Conservation (phyloP, 37 sponge, comb jelly and placozoan species). For the Lycopodina hypogea region DNA sequence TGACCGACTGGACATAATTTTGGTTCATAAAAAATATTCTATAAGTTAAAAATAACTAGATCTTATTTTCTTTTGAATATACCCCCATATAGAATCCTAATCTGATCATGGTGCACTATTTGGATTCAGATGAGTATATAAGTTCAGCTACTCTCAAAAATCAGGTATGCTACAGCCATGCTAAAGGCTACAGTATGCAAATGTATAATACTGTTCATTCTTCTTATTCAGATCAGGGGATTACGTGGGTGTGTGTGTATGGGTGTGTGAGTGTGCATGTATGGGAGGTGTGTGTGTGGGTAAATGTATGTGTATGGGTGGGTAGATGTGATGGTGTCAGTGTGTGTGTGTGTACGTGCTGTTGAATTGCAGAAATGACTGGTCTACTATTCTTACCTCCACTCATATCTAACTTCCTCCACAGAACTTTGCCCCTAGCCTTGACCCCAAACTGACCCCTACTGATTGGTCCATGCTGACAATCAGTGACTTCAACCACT, state of each 20-base stretch:
- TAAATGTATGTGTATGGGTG: neutral
- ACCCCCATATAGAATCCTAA: constrained; percentile 35
- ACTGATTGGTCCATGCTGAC: constrained; percentile 26
- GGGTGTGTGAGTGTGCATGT: neutral
- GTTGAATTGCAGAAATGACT: neutral
- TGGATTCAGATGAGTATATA: constrained; percentile 5
- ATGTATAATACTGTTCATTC: no score
- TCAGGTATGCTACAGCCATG: no score
- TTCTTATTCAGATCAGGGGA: no score
- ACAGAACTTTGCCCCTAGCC: neutral
- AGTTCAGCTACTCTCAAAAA: neutral
- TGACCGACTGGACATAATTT: no score
- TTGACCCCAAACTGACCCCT: constrained; percentile 7
- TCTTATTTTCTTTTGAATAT: no score
- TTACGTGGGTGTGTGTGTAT: no score
- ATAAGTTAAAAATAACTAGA: no score
- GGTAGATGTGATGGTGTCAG: constrained; percentile 10
- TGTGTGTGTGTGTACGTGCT: neutral
- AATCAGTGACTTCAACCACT: constrained; percentile 47
- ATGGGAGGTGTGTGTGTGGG: neutral
- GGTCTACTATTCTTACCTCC: no score
- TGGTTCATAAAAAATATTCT: no score
- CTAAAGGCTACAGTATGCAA: no score
- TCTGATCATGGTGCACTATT: constrained; percentile 66
- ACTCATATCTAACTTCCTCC: neutral